Percentiles rank a stretch among this genome's conserved stretches.
Conservation (phyloP, 2,797 vertebrate genomes). For the Esox masquinongy region DNA sequence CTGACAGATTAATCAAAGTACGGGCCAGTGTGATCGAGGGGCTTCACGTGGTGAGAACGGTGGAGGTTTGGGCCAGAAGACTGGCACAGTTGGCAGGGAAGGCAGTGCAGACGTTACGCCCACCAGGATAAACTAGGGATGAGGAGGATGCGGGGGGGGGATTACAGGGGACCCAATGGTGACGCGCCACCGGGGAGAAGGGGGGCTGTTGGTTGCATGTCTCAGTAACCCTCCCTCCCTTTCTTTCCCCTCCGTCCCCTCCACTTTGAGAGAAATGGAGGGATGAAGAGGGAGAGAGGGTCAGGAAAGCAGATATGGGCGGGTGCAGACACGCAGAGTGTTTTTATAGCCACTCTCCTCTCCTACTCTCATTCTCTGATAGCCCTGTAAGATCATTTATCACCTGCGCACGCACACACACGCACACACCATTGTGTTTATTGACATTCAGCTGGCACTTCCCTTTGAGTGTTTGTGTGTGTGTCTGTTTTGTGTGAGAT, state of each 20-base stretch:
- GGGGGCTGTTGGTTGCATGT: neutral
- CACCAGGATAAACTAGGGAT: neutral
- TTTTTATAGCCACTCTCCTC: slow-evolving; percentile 60
- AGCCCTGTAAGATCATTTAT: slow-evolving; percentile 53
- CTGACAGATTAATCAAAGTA: slow-evolving; percentile 78
- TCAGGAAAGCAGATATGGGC: neutral
- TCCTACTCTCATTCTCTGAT: slow-evolving; percentile 37
- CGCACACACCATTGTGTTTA: slow-evolving; percentile 56
- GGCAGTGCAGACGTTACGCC: neutral
- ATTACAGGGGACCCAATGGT: slow-evolving; percentile 29
- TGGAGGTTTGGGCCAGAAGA: neutral
- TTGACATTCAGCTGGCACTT: slow-evolving; percentile 52
- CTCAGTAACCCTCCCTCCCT: neutral
- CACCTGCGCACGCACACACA: slow-evolving; percentile 53
- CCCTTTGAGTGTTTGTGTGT: slow-evolving; percentile 32
- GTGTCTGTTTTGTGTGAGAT: slow-evolving; percentile 32
- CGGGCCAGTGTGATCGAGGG: slow-evolving; percentile 61
- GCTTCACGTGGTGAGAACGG: slow-evolving; percentile 7
- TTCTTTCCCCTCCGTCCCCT: slow-evolving; percentile 24
- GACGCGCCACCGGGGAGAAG: neutral
- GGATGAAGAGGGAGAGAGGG: slow-evolving; percentile 5
- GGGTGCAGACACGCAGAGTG: slow-evolving; percentile 20
- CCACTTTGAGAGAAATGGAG: slow-evolving; percentile 29
- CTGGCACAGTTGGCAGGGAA: neutral
- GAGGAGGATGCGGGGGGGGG: too few relatives aligned